Conservation (phyloP, 2,113 vertebrate species). For the Plotosus lineatus region DNA sequence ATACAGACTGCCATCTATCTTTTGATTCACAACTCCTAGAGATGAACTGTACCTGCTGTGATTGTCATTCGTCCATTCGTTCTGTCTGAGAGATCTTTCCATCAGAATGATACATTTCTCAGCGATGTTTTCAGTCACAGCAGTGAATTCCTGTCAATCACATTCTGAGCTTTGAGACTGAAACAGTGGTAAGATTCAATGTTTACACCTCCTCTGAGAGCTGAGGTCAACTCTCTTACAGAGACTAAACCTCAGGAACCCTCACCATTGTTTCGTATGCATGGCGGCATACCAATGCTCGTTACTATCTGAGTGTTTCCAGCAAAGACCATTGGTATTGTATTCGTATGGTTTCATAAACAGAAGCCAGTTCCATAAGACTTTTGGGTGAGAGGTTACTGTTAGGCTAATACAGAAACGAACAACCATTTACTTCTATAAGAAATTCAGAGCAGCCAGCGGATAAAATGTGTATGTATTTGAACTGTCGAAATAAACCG, state of each 20-base stretch:
- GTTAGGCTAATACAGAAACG: too few relatives aligned
- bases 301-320: background rate
- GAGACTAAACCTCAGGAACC: conserved; percentile 20
- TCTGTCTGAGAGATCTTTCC: background rate
- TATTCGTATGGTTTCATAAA: too few relatives aligned
- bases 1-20: background rate
- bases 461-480: too few relatives aligned
- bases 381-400: too few relatives aligned
- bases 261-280: conserved; percentile 5
- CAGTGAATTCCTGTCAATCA: conserved; percentile 32
- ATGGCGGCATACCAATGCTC: background rate
- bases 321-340: background rate
- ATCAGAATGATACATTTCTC: conserved; percentile 16
- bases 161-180: background rate
- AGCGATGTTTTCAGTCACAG: conserved; percentile 35
- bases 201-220: conserved; percentile 39
- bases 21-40: background rate
- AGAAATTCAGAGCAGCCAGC: too few relatives aligned
- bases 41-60: conserved; percentile 3
- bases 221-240: conserved; percentile 24
- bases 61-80: background rate
- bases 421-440: too few relatives aligned
- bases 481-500: too few relatives aligned
- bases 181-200: conserved; percentile 50
- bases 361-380: too few relatives aligned